Base-by-base conservation (phyloP, 2,113 vertebrate species). In the Anoura caudifer region DNA sequence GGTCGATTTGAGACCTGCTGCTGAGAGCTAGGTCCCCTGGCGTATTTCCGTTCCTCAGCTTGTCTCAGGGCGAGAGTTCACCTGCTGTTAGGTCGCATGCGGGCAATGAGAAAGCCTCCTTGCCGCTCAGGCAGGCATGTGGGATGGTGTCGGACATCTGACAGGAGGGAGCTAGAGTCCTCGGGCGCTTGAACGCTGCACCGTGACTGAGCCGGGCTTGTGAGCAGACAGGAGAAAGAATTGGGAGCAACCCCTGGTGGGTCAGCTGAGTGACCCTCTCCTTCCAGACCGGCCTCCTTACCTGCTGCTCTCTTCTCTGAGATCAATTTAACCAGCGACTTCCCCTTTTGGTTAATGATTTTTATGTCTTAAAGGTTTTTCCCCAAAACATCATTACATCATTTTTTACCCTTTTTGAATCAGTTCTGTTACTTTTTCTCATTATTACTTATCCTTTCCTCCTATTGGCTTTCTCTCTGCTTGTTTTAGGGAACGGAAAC, bases 241-340 rank as follows among this genome's bases (percentile, higher is more conserved):
- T 43, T 45, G 19, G 52, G 22, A 28, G 5, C 24, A 5, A 2
- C 38, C 56, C 45, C 12, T 14, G n/a, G 31, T 7, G 9, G 17
- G 31, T 17, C 52, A 59, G 24, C 54, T 24, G 41, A 79, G 45
- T 8, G 45, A 3, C 7, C 11, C 2, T 0, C 31, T 24, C 45
- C 24, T 47, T 19, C 8, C 41, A 1, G 0, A 1, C 33, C 7
- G 14, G 33, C 10, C 33, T 70, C n/a, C 33, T n/a, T 59, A 31
- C 1, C 2, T 2, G 0, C 14, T 28, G 17, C 63, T 36, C 19
- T 82, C 38, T 56, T 0, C 31, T 38, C 10, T 16, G 7, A 36
- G 50, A 12, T 4, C 4, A 6, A 54, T 31, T 26, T 26, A 28
- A 26, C 16, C 16, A 15, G 6, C 10, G 2, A 17, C 31, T 91